Evolutionary conservation across 1,140 invertebrate genomes (phyloP).

Genomic region (Amphibalanus amphitrite): DNA sequence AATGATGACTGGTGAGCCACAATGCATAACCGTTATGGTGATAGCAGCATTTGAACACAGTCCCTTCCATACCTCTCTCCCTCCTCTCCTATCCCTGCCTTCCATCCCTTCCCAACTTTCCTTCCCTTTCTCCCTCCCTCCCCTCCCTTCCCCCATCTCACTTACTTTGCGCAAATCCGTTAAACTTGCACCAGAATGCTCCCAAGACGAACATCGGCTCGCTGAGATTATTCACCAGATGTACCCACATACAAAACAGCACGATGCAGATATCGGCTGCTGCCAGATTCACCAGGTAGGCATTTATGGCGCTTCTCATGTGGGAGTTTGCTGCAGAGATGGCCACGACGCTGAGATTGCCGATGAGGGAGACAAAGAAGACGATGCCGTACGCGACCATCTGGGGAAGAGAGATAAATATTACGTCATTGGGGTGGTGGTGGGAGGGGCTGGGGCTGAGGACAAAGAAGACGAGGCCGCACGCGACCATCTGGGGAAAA

Average conservation of each 20-base stretch:
- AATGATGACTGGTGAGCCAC: too few relatives aligned
- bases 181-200: constrained; percentile 32
- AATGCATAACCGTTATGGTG: too few relatives aligned
- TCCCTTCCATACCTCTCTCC: too few relatives aligned
- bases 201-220: constrained; percentile 26
- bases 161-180: constrained; percentile 33
- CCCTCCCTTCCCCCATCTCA: constrained; percentile 2
- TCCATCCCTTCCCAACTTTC: too few relatives aligned
- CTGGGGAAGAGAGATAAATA: not conserved
- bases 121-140: too few relatives aligned
- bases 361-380: constrained; percentile 26
- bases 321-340: constrained; percentile 31
- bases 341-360: constrained; percentile 33
- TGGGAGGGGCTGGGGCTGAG: too few relatives aligned
- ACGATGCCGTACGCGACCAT: constrained; percentile 13
- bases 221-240: constrained; percentile 26
- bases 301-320: constrained; percentile 27
- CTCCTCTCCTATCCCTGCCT: too few relatives aligned
- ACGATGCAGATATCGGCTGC: constrained; percentile 29
- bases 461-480: constrained; percentile 19
- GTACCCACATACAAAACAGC: constrained; percentile 32
- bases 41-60: too few relatives aligned
- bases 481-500: constrained; percentile 3
- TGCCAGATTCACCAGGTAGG: constrained; percentile 28
- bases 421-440: too few relatives aligned